Conservation (phyloP, 2,888 invertebrate genomes). For the Myathropa florea region DNA sequence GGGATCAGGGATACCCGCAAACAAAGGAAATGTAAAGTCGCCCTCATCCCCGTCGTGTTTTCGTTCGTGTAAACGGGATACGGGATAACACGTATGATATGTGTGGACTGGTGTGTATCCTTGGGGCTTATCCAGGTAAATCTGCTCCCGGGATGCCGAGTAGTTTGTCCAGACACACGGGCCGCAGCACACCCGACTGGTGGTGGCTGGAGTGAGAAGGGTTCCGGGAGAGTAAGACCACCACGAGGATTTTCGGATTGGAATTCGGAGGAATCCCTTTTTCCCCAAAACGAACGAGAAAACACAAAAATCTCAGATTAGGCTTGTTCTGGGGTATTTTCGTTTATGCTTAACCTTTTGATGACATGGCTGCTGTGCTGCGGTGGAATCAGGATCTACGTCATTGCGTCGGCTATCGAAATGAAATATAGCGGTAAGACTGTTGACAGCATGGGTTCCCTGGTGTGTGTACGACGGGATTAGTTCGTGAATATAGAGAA, state of each 20-base stretch:
- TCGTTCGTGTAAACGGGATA: neutral
- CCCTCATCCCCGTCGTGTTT: neutral
- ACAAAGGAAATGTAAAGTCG: neutral
- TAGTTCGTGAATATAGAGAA: constrained; percentile 1
- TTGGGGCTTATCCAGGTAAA: neutral
- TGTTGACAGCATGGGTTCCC: neutral
- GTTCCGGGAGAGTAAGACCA: neutral
- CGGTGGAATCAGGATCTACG: constrained; percentile 26
- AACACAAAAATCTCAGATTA: constrained; percentile 27
- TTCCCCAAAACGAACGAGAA: neutral
- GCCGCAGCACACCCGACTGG: neutral
- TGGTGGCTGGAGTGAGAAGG: neutral
- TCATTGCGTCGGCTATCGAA: constrained; percentile 16
- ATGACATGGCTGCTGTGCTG: constrained; percentile 1
- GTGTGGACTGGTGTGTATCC: neutral
- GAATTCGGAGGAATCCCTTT: constrained; percentile 3
- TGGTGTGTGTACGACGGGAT: neutral
- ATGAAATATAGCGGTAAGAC: constrained; percentile 6
- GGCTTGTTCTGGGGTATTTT: constrained; percentile 1
- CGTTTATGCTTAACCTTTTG: constrained; percentile 17
- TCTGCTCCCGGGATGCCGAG: neutral
- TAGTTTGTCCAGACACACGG: neutral
- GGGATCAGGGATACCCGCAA: neutral
- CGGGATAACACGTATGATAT: neutral
- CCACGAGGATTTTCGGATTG: constrained; percentile 5